These are phyloP conservation scores for Cyprinodon tularosa DNA, from an alignment of 2,113 vertebrate genomes.

Conservation along the genomic window DNA sequence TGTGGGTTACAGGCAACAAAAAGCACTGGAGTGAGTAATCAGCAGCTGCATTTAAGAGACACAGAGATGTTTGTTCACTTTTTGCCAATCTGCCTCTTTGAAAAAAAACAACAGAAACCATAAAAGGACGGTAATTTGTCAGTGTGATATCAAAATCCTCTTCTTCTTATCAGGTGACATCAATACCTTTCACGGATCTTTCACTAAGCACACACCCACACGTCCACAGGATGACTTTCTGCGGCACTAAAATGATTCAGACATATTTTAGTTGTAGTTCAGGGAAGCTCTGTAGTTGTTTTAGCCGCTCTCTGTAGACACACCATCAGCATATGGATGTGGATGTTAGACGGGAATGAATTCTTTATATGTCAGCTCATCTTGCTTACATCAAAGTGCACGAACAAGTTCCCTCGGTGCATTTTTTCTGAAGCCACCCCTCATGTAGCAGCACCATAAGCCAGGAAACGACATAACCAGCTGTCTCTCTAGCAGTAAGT, in stretches of 20 bases:
- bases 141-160: slow-evolving; percentile 15
- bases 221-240: slow-evolving; percentile 17
- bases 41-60: slow-evolving; percentile 35
- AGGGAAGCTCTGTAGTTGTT: slow-evolving; percentile 19
- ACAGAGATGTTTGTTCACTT: background rate
- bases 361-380: slow-evolving; percentile 55
- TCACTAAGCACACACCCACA: slow-evolving; percentile 16
- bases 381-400: slow-evolving; percentile 50
- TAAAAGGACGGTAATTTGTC: background rate
- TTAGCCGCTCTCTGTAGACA: background rate
- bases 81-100: slow-evolving; percentile 7
- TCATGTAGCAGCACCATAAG: slow-evolving; percentile 37
- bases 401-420: slow-evolving; percentile 55
- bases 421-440: slow-evolving; percentile 27
- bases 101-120: slow-evolving; percentile 8
- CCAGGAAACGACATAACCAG: slow-evolving; percentile 73
- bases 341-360: slow-evolving; percentile 47
- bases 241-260: slow-evolving; percentile 27
- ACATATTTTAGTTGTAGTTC: slow-evolving; percentile 17
- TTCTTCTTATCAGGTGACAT: slow-evolving; percentile 37
- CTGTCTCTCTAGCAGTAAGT: slow-evolving; percentile 57
- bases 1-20: slow-evolving; percentile 39
- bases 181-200: slow-evolving; percentile 19
- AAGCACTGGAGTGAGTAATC: slow-evolving; percentile 42
- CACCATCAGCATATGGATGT: slow-evolving; percentile 29